phyloP scores from a whole-genome alignment of 1,140 invertebrate genomes.

The Zaprionus vittiger region DNA sequence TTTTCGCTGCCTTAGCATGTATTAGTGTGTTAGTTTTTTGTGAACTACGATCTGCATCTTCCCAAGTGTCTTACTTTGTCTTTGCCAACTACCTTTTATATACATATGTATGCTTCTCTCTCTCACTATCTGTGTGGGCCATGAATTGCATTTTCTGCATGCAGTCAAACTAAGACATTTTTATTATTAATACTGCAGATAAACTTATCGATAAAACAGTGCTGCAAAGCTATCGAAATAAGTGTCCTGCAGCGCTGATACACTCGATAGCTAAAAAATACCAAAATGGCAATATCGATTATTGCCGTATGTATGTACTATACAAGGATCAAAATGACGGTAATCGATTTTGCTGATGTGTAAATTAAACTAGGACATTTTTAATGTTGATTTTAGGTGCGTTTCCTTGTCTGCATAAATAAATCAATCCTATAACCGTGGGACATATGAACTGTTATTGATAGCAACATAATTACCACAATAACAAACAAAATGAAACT shows the following conservation, averaged over 20 bases:
- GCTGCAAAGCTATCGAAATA: too few species aligned
- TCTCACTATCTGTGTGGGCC: too few species aligned
- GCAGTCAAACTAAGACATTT: too few species aligned
- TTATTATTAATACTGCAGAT: too few species aligned
- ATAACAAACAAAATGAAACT: conserved; percentile 27
- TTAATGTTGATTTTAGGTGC: not conserved
- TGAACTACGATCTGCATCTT: conserved; percentile 15
- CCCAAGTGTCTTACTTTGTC: conserved; percentile 24
- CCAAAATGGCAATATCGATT: not conserved
- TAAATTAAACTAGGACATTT: not conserved
- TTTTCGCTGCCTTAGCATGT: conserved; percentile 24
- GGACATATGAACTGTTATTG: conserved; percentile 52
- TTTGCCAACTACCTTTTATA: not conserved
- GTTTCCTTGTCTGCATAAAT: conserved; percentile 12
- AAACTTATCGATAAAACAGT: too few species aligned
- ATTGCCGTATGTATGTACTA: not conserved
- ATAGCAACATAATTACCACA: conserved; percentile 39
- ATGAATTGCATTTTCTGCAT: too few species aligned
- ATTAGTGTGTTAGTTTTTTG: conserved; percentile 14
- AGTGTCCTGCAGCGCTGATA: too few species aligned
- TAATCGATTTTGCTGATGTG: not conserved
- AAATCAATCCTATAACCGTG: conserved; percentile 63
- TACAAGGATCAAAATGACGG: not conserved
- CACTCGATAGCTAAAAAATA: not conserved
- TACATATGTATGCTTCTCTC: too few species aligned